Percentiles rank a stretch among this genome's conserved stretches.
phyloP scores from a whole-genome alignment of 2,888 invertebrate species.

The Prosopocoilus inquinatus region DNA sequence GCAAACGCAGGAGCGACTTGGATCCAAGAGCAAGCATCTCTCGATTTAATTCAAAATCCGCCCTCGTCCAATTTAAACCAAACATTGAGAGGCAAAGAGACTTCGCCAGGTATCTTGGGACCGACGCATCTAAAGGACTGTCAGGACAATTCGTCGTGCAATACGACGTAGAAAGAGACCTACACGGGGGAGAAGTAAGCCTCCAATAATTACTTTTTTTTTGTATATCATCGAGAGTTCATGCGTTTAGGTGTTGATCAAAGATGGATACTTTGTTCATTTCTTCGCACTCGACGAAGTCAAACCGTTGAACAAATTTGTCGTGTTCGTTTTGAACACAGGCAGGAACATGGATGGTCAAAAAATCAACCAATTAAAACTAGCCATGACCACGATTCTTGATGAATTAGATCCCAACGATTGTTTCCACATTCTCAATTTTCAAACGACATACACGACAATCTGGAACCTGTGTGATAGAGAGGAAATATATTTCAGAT shows the following conservation, averaged over 20 bases:
- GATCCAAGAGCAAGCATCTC: slow-evolving; percentile 41
- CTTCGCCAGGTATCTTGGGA: slow-evolving; percentile 50
- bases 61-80: slow-evolving; percentile 57
- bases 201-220: background rate
- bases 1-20: slow-evolving; percentile 54
- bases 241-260: slow-evolving; percentile 55
- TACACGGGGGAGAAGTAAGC: slow-evolving; percentile 58
- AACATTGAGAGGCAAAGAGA: slow-evolving; percentile 58
- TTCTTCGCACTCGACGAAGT: slow-evolving; percentile 67
- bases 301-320: slow-evolving; percentile 62
- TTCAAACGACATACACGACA: slow-evolving; percentile 54
- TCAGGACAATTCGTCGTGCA: slow-evolving; percentile 67
- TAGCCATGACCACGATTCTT: slow-evolving; percentile 68
- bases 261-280: slow-evolving; percentile 73
- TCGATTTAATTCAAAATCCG: slow-evolving; percentile 33
- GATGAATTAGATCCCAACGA: slow-evolving; percentile 61
- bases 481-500: background rate
- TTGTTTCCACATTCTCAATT: slow-evolving; percentile 67
- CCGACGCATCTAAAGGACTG: slow-evolving; percentile 51
- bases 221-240: background rate
- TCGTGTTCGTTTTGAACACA: slow-evolving; percentile 73
- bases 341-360: slow-evolving; percentile 72
- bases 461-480: slow-evolving; percentile 52
- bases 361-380: slow-evolving; percentile 64
- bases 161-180: slow-evolving; percentile 65